Percentiles rank a stretch among this genome's conserved stretches.
Evolutionary conservation across 92 coral and sea anemone species (phyloP).

Genomic region (Epizoanthus stellaris): DNA sequence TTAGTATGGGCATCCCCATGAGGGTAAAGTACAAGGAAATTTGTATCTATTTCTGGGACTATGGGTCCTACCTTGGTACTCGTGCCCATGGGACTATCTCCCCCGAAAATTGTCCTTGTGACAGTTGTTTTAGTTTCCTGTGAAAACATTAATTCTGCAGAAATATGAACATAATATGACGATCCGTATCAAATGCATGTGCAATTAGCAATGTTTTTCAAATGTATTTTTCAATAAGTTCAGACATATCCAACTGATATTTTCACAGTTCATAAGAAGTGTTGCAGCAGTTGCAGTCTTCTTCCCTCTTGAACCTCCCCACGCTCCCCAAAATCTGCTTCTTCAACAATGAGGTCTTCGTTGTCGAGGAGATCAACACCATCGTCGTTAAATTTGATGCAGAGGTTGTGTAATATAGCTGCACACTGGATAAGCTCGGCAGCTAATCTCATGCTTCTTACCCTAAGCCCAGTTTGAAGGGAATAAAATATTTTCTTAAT

Average conservation of each 20-base stretch:
- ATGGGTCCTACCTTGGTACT: too few species aligned
- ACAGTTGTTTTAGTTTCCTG: conserved; percentile 8
- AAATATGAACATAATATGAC: conserved; percentile 13
- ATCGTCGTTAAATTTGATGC: conserved; percentile 52
- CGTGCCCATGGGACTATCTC: too few species aligned
- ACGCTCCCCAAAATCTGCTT: conserved; percentile 4
- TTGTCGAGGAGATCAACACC: conserved; percentile 53
- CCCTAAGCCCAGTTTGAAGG: conserved; percentile 25
- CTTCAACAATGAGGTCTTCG: conserved; percentile 45
- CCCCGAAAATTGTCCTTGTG: neutral
- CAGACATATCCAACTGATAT: conserved; percentile 10
- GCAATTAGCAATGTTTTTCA: conserved; percentile 9
- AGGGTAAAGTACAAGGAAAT: too few species aligned
- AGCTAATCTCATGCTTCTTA: conserved; percentile 47
- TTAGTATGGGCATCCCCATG: too few species aligned
- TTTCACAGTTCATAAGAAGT: conserved; percentile 19
- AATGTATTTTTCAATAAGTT: neutral
- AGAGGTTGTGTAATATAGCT: conserved; percentile 51
- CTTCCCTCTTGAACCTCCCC: conserved; percentile 36
- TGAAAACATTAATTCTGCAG: neutral
- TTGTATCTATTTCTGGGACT: too few species aligned
- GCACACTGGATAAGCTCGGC: conserved; percentile 54
- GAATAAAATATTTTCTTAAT: conserved; percentile 41
- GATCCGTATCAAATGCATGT: neutral
- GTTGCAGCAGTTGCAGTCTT: conserved; percentile 46